Conservation (phyloP, 2,113 vertebrate genomes). For the Oplegnathus fasciatus region DNA sequence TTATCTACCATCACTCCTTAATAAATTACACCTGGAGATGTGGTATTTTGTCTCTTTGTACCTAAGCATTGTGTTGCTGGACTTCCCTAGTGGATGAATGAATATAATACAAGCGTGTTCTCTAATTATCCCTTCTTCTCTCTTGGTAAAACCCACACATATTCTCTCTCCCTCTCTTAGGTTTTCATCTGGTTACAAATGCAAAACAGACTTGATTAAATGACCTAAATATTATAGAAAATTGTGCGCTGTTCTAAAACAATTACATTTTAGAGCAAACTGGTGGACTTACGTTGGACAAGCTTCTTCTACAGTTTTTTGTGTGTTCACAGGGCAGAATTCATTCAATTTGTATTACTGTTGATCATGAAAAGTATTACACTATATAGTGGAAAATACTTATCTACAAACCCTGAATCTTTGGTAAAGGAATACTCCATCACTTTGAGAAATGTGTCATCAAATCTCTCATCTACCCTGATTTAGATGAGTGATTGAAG, state of each 20-base stretch:
- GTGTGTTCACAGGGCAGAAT: neutral
- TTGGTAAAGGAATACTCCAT: neutral
- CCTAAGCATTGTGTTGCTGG: slow-evolving; percentile 62
- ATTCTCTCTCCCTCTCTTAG: neutral
- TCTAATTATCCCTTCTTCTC: slow-evolving; percentile 59
- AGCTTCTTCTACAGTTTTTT: neutral
- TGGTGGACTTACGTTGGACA: neutral
- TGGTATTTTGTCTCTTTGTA: slow-evolving; percentile 61
- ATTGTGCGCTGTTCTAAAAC: neutral
- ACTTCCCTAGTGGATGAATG: slow-evolving; percentile 61
- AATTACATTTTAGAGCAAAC: neutral
- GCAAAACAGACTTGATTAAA: slow-evolving; percentile 31
- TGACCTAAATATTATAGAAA: slow-evolving; percentile 12
- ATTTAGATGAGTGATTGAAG: neutral
- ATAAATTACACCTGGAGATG: slow-evolving; percentile 76
- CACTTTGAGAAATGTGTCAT: neutral
- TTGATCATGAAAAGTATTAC: neutral
- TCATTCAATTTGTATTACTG: neutral
- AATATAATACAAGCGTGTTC: slow-evolving; percentile 57
- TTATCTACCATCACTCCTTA: slow-evolving; percentile 75
- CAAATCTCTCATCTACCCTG: neutral
- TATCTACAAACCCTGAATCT: neutral
- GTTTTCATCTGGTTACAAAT: slow-evolving; percentile 25
- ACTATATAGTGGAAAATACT: neutral
- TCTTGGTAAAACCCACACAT: slow-evolving; percentile 49